phyloP scores from a whole-genome alignment of 2,888 invertebrate genomes.

The Standfussiana lucernea region DNA sequence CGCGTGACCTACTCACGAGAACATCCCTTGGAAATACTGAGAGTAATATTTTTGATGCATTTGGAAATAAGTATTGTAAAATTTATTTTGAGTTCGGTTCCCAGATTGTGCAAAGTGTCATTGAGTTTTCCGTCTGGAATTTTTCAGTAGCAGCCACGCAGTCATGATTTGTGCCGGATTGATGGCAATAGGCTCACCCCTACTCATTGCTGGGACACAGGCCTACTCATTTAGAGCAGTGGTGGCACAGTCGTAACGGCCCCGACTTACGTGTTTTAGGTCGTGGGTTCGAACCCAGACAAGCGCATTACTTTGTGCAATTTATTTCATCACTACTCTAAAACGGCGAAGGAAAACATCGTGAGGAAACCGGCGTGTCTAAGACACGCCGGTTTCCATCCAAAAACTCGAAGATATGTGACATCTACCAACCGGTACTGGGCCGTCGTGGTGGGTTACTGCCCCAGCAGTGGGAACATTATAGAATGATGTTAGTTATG shows the following conservation, averaged over 20 bases:
- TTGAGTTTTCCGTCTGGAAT: background rate
- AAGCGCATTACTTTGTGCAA: background rate
- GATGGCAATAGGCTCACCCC: background rate
- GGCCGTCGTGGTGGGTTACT: background rate
- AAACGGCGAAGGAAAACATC: background rate
- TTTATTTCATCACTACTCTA: background rate
- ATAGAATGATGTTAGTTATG: background rate
- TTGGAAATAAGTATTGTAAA: background rate
- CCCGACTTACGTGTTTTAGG: background rate
- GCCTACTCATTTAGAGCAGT: background rate
- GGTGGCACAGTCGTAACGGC: background rate
- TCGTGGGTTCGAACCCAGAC: background rate
- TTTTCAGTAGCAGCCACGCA: background rate
- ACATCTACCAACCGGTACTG: background rate
- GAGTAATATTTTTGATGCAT: background rate
- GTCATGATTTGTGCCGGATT: background rate
- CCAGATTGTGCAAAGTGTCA: background rate
- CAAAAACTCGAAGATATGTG: background rate
- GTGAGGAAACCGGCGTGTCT: background rate
- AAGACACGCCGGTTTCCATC: no score
- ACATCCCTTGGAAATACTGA: conserved; percentile 63
- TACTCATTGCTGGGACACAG: no score
- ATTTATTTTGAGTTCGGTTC: background rate
- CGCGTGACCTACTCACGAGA: conserved; percentile 75
- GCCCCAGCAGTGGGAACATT: background rate